phyloP scores from a whole-genome alignment of 2,888 invertebrate species.

The Pherbina coryleti region DNA sequence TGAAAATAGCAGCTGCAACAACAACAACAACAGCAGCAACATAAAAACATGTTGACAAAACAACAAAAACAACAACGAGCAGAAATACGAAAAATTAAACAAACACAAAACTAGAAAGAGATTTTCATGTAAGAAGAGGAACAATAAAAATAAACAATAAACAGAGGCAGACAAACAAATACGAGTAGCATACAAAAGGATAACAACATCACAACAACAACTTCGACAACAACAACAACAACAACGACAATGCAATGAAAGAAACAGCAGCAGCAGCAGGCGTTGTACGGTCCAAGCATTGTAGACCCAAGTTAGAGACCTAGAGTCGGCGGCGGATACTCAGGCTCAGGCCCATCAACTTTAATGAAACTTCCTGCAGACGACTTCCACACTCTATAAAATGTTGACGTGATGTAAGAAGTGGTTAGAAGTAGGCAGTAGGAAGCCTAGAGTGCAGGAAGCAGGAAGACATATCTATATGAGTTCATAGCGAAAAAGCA shows the following conservation, averaged over 20 bases:
- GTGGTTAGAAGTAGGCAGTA: background rate
- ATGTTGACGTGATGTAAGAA: background rate
- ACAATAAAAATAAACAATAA: slow-evolving; percentile 25
- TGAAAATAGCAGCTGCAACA: slow-evolving; percentile 5
- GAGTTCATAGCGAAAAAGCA: background rate
- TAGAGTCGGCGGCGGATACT: background rate
- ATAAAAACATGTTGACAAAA: background rate
- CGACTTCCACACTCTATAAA: background rate
- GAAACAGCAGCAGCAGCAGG: background rate
- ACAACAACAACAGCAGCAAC: background rate
- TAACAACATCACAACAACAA: background rate
- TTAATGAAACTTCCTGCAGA: slow-evolving; percentile 27
- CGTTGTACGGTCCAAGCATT: background rate
- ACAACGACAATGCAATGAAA: background rate
- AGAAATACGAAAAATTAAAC: slow-evolving; percentile 5
- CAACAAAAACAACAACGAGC: background rate
- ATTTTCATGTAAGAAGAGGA: background rate
- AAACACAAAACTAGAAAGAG: slow-evolving; percentile 8
- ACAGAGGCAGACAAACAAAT: slow-evolving; percentile 23
- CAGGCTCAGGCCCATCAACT: slow-evolving; percentile 21
- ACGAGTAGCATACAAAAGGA: background rate
- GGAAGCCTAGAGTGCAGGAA: background rate
- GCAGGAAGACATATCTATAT: background rate
- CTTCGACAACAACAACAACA: background rate
- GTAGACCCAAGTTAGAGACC: slow-evolving; percentile 5